phyloP scores from a whole-genome alignment of 2,797 vertebrate species.

The Cephalopachus bancanus region DNA sequence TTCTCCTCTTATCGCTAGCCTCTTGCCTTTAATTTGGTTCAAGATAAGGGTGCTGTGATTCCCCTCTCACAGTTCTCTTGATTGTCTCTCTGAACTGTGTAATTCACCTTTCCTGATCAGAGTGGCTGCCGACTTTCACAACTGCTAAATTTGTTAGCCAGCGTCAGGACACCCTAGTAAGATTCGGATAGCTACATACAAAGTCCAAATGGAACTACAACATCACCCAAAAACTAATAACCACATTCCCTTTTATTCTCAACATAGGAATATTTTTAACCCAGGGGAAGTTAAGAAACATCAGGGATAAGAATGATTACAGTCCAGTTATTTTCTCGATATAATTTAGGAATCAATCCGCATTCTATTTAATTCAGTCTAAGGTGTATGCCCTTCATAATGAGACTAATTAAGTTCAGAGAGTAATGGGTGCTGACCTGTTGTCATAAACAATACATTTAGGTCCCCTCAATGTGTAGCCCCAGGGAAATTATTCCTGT shows the following conservation, averaged over 20 bases:
- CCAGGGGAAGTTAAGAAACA: neutral
- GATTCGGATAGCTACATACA: neutral
- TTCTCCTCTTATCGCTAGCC: neutral
- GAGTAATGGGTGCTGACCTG: neutral
- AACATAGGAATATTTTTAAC: neutral
- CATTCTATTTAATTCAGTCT: conserved; percentile 25
- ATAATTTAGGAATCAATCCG: conserved; percentile 14
- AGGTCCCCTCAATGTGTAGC: neutral
- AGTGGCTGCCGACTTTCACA: neutral
- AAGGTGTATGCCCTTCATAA: conserved; percentile 29
- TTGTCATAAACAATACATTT: conserved; percentile 5
- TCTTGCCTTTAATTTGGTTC: neutral
- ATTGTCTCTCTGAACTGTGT: neutral
- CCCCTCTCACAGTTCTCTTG: neutral
- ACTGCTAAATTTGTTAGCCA: neutral
- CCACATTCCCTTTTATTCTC: neutral
- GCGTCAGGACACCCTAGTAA: neutral
- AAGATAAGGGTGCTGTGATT: neutral
- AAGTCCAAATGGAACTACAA: neutral
- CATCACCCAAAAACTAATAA: conserved; percentile 20
- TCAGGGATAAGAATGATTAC: neutral
- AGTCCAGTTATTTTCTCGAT: conserved; percentile 27
- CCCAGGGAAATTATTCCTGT: neutral
- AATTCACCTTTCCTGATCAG: neutral
- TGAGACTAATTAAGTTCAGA: conserved; percentile 42